Conservation (phyloP, 1,140 invertebrate species). For the Scaptomyza hsui region DNA sequence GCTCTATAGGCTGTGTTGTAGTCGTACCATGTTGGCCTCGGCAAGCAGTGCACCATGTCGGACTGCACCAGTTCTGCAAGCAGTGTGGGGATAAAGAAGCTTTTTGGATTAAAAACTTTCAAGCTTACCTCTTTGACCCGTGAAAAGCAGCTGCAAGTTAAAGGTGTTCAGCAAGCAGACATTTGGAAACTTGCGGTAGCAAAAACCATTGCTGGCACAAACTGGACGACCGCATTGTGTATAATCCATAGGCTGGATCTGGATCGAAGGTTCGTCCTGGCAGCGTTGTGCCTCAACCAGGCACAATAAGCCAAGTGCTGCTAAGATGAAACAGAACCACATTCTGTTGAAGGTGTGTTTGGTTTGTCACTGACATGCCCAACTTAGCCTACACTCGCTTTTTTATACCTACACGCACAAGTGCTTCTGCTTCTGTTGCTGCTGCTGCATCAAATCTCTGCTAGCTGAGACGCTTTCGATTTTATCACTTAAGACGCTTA, state of each 20-base stretch:
- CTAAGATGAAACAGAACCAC: constrained; percentile 15
- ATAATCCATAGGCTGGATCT: neutral
- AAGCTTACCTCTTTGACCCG: constrained; percentile 33
- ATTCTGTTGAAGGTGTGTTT: constrained; percentile 22
- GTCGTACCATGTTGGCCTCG: constrained; percentile 3
- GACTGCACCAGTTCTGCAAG: constrained; percentile 24
- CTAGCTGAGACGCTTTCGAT: neutral
- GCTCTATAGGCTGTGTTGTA: constrained; percentile 14
- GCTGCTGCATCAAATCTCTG: neutral
- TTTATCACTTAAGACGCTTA: constrained; percentile 24
- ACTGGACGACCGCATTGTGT: constrained; percentile 33
- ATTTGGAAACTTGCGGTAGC: constrained; percentile 45
- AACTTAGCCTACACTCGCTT: constrained; percentile 6
- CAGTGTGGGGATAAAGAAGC: neutral
- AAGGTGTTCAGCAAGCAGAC: constrained; percentile 38
- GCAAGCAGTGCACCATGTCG: constrained; percentile 23
- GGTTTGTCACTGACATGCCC: constrained; percentile 13
- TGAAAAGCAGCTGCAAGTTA: constrained; percentile 45
- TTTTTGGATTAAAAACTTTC: neutral
- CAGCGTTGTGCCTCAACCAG: constrained; percentile 19
- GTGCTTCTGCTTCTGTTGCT: constrained; percentile 2
- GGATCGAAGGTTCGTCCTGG: neutral
- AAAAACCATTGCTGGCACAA: constrained; percentile 42
- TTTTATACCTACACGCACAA: constrained; percentile 27
- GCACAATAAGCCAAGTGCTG: constrained; percentile 2